phyloP scores from a whole-genome alignment of 2,113 vertebrate genomes.

The Percina caprodes region DNA sequence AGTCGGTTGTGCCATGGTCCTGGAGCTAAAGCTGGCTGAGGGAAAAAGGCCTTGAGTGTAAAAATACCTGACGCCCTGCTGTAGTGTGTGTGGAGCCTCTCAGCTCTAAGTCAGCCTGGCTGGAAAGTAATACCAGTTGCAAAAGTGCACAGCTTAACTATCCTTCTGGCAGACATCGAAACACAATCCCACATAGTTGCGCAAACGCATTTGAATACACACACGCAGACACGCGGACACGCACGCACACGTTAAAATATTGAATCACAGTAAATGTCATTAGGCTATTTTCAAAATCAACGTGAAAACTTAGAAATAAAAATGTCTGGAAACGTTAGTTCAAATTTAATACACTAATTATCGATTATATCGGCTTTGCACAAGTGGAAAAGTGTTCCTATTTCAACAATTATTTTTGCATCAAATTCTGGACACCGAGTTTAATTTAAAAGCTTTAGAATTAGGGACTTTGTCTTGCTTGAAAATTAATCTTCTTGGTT shows the following conservation, averaged over 20 bases:
- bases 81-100: conserved; percentile 16
- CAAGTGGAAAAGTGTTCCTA: not conserved
- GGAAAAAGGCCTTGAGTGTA: conserved; percentile 33
- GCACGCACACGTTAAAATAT: not conserved
- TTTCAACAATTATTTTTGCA: not conserved
- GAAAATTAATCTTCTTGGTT: not conserved
- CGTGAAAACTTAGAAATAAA: not conserved
- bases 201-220: conserved; percentile 44
- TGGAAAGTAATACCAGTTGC: conserved; percentile 52
- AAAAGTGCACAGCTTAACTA: conserved; percentile 57
- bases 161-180: conserved; percentile 52
- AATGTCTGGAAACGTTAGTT: not conserved
- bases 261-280: not conserved
- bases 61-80: conserved; percentile 38
- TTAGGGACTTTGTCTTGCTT: not conserved
- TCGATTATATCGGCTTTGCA: not conserved
- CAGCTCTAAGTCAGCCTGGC: conserved; percentile 38
- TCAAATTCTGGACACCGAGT: not conserved
- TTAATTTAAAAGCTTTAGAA: too few species aligned
- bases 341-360: not conserved
- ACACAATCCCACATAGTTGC: conserved; percentile 39
- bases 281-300: not conserved
- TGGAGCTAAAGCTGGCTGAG: conserved; percentile 53
- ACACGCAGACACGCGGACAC: not conserved
- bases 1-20: conserved; percentile 56